Evolutionary conservation across 2,888 invertebrate genomes (phyloP).

Genomic region (Phortica magna): DNA sequence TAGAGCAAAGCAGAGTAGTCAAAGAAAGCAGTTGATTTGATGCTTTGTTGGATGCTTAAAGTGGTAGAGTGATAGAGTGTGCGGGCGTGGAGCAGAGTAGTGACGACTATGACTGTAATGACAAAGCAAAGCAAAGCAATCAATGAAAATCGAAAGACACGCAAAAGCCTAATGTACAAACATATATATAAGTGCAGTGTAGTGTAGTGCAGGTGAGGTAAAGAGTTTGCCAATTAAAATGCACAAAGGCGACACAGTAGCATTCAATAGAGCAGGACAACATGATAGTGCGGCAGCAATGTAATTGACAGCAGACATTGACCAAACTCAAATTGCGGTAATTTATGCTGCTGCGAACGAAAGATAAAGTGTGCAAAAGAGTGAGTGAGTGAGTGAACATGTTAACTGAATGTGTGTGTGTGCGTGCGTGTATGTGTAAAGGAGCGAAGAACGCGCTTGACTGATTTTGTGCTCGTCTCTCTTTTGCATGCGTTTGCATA

Average conservation of each 20-base stretch:
- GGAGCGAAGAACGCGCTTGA: neutral
- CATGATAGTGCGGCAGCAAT: neutral
- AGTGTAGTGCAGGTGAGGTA: neutral
- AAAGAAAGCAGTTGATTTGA: neutral
- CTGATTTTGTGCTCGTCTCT: neutral
- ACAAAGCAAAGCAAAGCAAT: constrained; percentile 71
- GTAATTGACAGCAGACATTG: neutral
- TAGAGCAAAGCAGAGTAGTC: neutral
- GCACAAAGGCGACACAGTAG: constrained; percentile 56
- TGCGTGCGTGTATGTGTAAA: constrained; percentile 50
- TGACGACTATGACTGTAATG: constrained; percentile 43
- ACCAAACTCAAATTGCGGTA: neutral
- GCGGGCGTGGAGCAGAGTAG: too few species aligned
- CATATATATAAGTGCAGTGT: neutral
- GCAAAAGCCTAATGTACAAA: neutral
- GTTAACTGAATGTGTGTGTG: neutral
- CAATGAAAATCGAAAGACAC: neutral
- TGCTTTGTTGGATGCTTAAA: neutral
- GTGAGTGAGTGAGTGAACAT: constrained; percentile 42
- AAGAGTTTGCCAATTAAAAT: constrained; percentile 64
- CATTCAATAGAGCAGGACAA: neutral
- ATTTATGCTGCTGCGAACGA: neutral
- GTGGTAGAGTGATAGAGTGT: neutral
- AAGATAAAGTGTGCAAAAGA: neutral
- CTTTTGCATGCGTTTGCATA: constrained; percentile 15